Conservation (phyloP, 2,888 invertebrate genomes). For the Oxyscelio sp. region DNA sequence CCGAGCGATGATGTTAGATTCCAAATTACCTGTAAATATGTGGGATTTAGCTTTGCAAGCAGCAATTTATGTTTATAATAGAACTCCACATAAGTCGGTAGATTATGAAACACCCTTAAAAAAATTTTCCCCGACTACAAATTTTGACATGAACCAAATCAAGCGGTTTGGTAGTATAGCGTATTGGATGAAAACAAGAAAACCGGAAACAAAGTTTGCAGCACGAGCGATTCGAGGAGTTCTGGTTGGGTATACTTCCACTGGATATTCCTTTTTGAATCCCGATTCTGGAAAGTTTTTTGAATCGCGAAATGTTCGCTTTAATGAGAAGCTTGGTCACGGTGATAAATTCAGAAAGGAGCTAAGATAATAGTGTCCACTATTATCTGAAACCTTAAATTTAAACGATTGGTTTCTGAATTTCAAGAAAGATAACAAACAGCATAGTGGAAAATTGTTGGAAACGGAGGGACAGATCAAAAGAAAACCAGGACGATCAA, state of each 20-base stretch:
- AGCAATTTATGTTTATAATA: constrained; percentile 73
- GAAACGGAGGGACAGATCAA: no score
- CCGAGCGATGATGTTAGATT: constrained; percentile 47
- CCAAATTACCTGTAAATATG: constrained; percentile 65
- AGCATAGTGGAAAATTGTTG: no score
- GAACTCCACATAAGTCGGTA: constrained; percentile 63
- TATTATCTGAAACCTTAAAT: no score
- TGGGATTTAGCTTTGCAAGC: constrained; percentile 73
- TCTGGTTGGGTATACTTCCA: neutral
- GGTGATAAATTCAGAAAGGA: constrained; percentile 38
- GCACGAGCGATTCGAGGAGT: neutral
- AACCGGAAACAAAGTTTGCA: neutral
- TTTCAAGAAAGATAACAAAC: no score
- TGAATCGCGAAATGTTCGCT: constrained; percentile 75
- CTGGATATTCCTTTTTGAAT: neutral
- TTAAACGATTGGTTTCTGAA: no score
- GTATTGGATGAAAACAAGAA: constrained; percentile 56
- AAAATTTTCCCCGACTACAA: constrained; percentile 55
- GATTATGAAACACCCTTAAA: constrained; percentile 53
- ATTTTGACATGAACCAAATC: constrained; percentile 53
- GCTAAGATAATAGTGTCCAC: no score
- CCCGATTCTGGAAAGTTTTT: constrained; percentile 17
- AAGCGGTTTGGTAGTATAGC: constrained; percentile 66
- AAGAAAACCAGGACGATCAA: no score
- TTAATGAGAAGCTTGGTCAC: constrained; percentile 67